Evolutionary conservation across 2,797 vertebrate genomes (phyloP).

Genomic region (Novumbra hubbsi): DNA sequence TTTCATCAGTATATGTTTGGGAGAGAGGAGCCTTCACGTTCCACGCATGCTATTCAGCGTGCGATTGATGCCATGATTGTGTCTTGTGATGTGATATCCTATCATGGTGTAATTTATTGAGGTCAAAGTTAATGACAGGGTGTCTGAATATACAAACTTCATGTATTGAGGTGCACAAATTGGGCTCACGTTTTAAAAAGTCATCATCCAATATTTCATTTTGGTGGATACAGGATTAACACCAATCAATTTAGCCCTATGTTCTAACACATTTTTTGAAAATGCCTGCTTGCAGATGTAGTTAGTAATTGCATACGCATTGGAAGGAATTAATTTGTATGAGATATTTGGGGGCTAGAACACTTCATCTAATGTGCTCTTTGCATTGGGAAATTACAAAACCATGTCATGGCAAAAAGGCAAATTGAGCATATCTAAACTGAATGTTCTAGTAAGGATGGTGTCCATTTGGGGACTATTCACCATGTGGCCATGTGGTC

Average conservation of each 20-base stretch:
- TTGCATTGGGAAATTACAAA: not conserved
- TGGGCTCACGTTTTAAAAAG: not conserved
- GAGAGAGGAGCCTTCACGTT: not conserved
- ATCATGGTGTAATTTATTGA: not conserved
- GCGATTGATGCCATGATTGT: not conserved
- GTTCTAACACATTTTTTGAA: not conserved
- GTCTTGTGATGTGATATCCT: constrained; percentile 1
- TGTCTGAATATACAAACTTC: too few species aligned
- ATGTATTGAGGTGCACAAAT: not conserved
- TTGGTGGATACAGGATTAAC: not conserved
- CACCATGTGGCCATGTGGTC: not conserved
- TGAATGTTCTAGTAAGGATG: constrained; percentile 15
- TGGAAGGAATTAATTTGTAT: not conserved
- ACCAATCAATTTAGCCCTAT: not conserved
- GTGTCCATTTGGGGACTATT: not conserved
- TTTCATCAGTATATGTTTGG: not conserved
- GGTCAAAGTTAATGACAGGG: too few species aligned
- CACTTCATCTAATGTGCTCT: not conserved
- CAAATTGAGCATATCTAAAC: not conserved
- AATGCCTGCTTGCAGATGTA: not conserved
- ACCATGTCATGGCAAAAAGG: not conserved
- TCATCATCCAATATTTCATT: not conserved
- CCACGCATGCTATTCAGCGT: constrained; percentile 3
- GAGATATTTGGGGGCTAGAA: not conserved
- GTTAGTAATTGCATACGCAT: not conserved